Evolutionary conservation across 2,888 invertebrate species (phyloP).

Genomic region (Ceramica pisi): DNA sequence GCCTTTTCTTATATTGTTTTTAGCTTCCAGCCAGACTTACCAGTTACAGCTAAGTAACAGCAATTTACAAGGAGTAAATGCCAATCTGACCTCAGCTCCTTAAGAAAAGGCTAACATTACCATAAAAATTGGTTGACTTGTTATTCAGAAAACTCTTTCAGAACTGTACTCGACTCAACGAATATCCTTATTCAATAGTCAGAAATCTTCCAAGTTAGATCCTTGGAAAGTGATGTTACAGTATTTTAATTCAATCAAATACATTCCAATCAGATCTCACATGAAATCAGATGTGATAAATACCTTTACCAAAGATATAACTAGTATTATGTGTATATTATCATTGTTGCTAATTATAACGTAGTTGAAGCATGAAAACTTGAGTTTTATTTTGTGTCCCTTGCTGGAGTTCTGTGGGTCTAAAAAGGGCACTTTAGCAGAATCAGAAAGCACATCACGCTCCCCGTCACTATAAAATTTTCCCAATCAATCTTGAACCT

Average conservation of each 20-base stretch:
- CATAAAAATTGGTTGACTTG: not conserved
- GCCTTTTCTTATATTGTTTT: not conserved
- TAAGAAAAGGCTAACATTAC: not conserved
- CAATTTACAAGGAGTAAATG: not conserved
- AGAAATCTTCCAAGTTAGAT: not conserved
- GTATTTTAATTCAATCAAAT: constrained; percentile 33
- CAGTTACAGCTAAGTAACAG: too few relatives aligned
- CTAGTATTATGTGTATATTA: constrained; percentile 64
- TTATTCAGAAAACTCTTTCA: not conserved
- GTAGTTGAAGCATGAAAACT: constrained; percentile 76
- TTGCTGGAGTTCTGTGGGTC: not conserved
- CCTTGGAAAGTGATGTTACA: not conserved
- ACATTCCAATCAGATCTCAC: constrained; percentile 71
- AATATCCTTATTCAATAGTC: not conserved
- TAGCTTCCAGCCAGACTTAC: not conserved
- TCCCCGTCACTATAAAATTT: too few relatives aligned
- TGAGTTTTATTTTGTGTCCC: constrained; percentile 62
- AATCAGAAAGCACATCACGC: too few relatives aligned
- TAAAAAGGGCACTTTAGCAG: too few relatives aligned
- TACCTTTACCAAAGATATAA: constrained; percentile 63
- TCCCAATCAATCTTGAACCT: too few relatives aligned
- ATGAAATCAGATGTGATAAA: constrained; percentile 42
- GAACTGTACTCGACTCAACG: not conserved
- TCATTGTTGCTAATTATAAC: constrained; percentile 66
- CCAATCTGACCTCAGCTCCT: not conserved